Evolutionary conservation across 2,113 vertebrate species (phyloP), one percentile per base, ranked within the genome.

Genomic region (Hemiscyllium ocellatum): DNA sequence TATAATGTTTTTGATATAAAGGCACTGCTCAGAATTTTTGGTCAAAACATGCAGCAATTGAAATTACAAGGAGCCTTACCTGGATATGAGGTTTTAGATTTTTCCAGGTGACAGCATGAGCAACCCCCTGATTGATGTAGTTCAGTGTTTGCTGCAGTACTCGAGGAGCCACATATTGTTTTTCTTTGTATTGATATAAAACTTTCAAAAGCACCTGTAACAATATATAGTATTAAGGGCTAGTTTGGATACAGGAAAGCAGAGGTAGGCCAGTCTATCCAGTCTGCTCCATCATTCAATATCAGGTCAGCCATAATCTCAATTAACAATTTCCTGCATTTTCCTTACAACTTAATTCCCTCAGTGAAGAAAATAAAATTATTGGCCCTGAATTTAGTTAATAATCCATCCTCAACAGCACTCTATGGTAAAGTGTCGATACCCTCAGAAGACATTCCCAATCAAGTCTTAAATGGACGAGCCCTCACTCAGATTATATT

Each of bases 1-100:
- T 37, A 94, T 96, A 95, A 95, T 52, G 17, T 80, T 4, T 89
- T 90, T 2, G 3, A 66, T 70, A 90, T 56, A 76, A 26, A 85
- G 94, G 61, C 86, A 91, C 90, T 7, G 70, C 20, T 2, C 0
- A 52, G 68, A 26, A 96, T 47, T 0, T 96, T 1, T 80, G 56
- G 96, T 69, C 96, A 6, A 91, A 90, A 33, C 56, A 91, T 29
- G 33, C 4, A 91, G n/a, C 15, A 19, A 37, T 37, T 1, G n/a
- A 19, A n/a, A 91, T 65, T 37, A 0, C 0, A 95, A 96, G 96
- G 96, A 96, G 33, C 61, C 96, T 98, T 98, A 99, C 99, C 98
- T 99, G 99, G 97, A 99, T 99, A 97, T 99, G 98, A 96, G 98
- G 99, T 96, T 99, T 99, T 96, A 99, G 97, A 97, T 98, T 99